Evolutionary conservation across 2,888 invertebrate genomes (phyloP), one percentile per base, ranked within the genome.

Genomic region (Hemithea aestivaria): DNA sequence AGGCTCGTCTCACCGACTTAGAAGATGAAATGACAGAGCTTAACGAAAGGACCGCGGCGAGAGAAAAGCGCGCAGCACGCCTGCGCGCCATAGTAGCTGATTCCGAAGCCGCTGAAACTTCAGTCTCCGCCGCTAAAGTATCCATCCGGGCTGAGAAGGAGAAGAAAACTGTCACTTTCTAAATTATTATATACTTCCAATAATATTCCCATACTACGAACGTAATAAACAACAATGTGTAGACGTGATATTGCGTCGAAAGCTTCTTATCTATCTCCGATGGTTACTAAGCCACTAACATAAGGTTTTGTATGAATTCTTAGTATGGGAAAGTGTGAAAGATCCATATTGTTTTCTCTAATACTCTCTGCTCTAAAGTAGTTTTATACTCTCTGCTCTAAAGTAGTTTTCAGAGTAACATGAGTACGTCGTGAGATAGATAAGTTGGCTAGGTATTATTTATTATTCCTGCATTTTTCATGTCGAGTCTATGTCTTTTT

Each of bases 21-120:
- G 93, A 94, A 61, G 90, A 90, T 31, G 94, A 94, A 72, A 93
- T 94, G 91, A 89, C 91, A 25, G 92, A 91, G 52, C 75, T 93
- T 41, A 90, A 85, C 9, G 92, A 93, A 60, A 89, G 91, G 58
- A 90, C 90, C 57, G 91, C 91, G 0, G 90, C 90, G 10, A 89
- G 94, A 48, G 94, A 94, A 63, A 90, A 91, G 42, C 90, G 94
- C 27, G 90, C 91, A 1, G 92, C 92, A 0, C 90, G 92, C 34
- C 88, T 94, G 20, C 88, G 91, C 35, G 91, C 92, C 1, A 70
- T 94, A 12, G 90, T 94, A 9, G 92, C 90, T 32, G 93, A 90
- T 53, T 74, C 78, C 4, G 90, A 90, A 37, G 65, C 58, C 6
- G 47, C 71, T 1, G 84, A 85, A 35, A 58, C 77, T 6, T 58